Conservation (phyloP, 2,888 invertebrate species). For the Pterostichus madidus region DNA sequence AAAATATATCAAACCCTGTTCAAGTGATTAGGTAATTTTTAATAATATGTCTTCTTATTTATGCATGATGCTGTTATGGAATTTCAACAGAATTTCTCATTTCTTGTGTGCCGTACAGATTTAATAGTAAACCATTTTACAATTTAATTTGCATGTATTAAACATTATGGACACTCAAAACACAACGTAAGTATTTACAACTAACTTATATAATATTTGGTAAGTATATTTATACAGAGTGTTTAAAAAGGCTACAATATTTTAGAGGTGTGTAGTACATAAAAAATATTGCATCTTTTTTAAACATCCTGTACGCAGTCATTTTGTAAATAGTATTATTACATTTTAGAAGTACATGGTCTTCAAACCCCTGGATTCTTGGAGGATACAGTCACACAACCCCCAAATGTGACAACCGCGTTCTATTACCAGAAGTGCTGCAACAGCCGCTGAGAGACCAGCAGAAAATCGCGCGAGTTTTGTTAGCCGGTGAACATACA, state of each 20-base stretch:
- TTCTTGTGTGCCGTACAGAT: too few species aligned
- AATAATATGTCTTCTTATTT: conserved; percentile 21
- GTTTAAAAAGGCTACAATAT: background rate
- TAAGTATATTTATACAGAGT: too few species aligned
- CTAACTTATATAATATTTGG: too few species aligned
- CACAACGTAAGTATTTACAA: background rate
- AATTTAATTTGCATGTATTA: conserved; percentile 19
- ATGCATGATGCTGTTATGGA: conserved; percentile 21
- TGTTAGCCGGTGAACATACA: conserved; percentile 84
- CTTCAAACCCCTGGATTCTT: conserved; percentile 78
- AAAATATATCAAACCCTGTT: conserved; percentile 77
- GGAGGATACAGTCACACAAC: conserved; percentile 82
- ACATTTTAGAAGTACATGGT: conserved; percentile 79
- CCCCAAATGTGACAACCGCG: conserved; percentile 77
- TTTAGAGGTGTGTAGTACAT: background rate
- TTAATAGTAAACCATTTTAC: too few species aligned
- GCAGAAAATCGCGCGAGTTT: conserved; percentile 77
- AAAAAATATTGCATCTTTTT: background rate
- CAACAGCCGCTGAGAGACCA: conserved; percentile 76
- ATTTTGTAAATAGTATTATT: background rate
- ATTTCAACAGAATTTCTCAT: background rate
- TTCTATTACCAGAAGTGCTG: conserved; percentile 75
- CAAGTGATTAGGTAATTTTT: conserved; percentile 77
- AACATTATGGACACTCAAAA: conserved; percentile 2
- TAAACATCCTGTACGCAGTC: background rate